These are phyloP conservation scores for Anoplophora glabripennis DNA, from an alignment of 1,140 invertebrate species.

Conservation along the genomic window DNA sequence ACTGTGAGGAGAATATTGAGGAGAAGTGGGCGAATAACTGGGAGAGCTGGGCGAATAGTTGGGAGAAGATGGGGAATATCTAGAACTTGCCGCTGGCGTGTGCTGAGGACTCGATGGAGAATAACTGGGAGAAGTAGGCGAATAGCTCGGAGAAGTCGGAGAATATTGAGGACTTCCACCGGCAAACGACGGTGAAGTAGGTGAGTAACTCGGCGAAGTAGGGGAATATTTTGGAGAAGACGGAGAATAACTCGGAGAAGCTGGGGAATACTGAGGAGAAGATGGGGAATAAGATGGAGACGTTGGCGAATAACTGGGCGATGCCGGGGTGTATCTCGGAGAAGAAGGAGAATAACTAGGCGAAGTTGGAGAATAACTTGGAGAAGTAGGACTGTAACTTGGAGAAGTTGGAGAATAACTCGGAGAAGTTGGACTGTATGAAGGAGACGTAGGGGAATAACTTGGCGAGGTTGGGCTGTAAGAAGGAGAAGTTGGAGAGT, in stretches of 20 bases:
- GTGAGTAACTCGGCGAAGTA: conserved; percentile 66
- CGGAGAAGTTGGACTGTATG: conserved; percentile 69
- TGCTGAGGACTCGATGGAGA: conserved; percentile 71
- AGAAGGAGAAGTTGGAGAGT: conserved; percentile 68
- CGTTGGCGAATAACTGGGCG: conserved; percentile 70
- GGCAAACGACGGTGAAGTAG: conserved; percentile 71
- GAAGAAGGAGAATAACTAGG: conserved; percentile 71
- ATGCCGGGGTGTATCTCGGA: conserved; percentile 64
- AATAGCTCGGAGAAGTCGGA: conserved; percentile 73
- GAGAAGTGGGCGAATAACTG: conserved; percentile 74
- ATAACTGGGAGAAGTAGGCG: conserved; percentile 77
- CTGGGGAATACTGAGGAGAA: conserved; percentile 75
- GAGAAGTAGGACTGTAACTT: conserved; percentile 74
- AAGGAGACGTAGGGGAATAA: conserved; percentile 70
- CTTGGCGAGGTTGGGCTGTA: conserved; percentile 69
- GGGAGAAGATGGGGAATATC: conserved; percentile 79
- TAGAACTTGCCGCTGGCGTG: conserved; percentile 63
- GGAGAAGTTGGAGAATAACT: conserved; percentile 71
- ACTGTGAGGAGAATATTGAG: conserved; percentile 72
- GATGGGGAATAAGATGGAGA: conserved; percentile 72
- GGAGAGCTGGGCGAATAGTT: conserved; percentile 48
- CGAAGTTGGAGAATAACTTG: conserved; percentile 69
- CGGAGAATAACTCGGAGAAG: conserved; percentile 68
- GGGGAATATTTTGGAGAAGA: conserved; percentile 71
- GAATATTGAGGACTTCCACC: conserved; percentile 68